Evolutionary conservation across 2,888 invertebrate species (phyloP).

Genomic region (Meloe dianella): DNA sequence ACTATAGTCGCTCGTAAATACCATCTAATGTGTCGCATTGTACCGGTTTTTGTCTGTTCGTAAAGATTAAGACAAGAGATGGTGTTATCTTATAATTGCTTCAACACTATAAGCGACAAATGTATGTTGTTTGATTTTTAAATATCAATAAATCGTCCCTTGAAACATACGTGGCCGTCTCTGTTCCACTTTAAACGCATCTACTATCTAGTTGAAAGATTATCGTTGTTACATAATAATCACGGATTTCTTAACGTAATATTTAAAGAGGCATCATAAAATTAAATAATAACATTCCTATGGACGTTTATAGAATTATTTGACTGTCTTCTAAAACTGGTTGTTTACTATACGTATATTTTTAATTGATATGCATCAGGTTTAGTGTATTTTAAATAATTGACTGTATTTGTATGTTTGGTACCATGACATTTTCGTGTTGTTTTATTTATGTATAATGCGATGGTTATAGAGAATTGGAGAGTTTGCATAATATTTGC

Average conservation of each 20-base stretch:
- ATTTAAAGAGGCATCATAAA: background rate
- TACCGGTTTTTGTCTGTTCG: constrained; percentile 52
- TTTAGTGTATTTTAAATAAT: background rate
- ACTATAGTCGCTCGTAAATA: constrained; percentile 54
- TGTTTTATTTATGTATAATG: constrained; percentile 15
- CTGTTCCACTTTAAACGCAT: background rate
- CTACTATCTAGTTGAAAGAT: background rate
- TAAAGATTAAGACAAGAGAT: constrained; percentile 53
- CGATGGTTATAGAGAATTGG: constrained; percentile 14
- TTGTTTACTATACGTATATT: background rate
- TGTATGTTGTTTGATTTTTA: too few relatives aligned
- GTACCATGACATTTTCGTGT: constrained; percentile 13
- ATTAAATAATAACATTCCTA: background rate
- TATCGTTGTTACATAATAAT: background rate
- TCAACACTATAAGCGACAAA: background rate
- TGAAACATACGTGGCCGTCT: background rate
- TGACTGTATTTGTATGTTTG: background rate
- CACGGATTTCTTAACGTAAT: background rate
- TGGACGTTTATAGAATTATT: constrained; percentile 3
- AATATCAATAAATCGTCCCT: too few relatives aligned
- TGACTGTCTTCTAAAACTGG: background rate
- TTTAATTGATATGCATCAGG: constrained; percentile 7
- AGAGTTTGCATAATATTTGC: constrained; percentile 31
- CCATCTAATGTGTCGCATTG: constrained; percentile 53
- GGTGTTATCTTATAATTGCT: constrained; percentile 53